Base-by-base conservation (phyloP, 2,797 vertebrate species). In the Alauda arvensis region DNA sequence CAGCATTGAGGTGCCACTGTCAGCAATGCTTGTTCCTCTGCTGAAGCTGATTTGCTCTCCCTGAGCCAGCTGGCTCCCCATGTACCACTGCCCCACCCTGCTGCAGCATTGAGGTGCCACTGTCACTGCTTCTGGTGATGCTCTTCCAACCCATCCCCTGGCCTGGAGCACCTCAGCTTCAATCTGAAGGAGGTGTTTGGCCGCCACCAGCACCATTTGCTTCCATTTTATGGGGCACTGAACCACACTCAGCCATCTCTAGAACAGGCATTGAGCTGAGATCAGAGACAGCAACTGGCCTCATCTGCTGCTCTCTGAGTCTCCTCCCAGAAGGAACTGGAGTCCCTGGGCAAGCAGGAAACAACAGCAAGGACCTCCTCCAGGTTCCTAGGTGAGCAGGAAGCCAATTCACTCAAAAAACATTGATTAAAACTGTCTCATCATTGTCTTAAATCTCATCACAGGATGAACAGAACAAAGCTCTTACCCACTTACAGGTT, bases 331-430 rank as follows among this genome's bases (percentile, higher is more conserved):
- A 12, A 8, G 15, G 46, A 79, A 46, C 11, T 29, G 8, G 3
- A 16, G 37, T 24, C 9, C 25, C 46, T 24, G 31, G 40, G 37
- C 15, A 53, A 59, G 33, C 18, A 83, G 43, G 10, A 77, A 51
- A 9, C 17, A 43, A 1, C 2, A 19, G 5, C 2, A 2, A 60
- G 23, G 48, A 48, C 3, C 5, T 40, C 16, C 40, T 59, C 31
- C 14, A 18, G 20, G 39, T 28, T 62, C n/a, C 20, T 31, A 16
- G 43, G n/a, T 18, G 31, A 77, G 19, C 15, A 59, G 24, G 25
- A 87, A 69, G 14, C 4, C 40, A 69, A 69, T 65, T 29, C 28
- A 21, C 52, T 62, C 51, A 9, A 52, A 51, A 85, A 85, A 18
- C 2, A 1, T 18, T 71, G 6, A 31, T 3, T 49, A 45, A 62